A percentile compares a stretch with the other conserved stretches of the same genome.
Evolutionary conservation across 64 coral and sea anemone species (phyloP).

Genomic region (Exaiptasia diaphana): DNA sequence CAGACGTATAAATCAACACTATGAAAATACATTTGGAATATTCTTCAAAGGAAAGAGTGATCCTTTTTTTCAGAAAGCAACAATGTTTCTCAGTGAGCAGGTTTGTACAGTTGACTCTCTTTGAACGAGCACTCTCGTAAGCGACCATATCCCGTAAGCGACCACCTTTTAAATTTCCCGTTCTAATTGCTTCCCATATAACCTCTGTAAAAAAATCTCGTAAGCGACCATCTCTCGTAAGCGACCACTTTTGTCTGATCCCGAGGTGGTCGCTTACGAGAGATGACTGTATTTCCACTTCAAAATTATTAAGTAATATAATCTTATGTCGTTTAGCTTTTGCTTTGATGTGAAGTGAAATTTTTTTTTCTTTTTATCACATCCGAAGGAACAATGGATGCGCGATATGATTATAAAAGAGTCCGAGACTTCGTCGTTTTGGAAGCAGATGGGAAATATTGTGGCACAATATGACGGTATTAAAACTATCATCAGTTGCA

Average conservation of each 20-base stretch:
- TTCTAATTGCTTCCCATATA: no score
- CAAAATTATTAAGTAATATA: neutral
- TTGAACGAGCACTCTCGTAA: no score
- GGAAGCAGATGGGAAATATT: slow-evolving; percentile 30
- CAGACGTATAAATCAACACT: neutral
- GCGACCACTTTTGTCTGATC: no score
- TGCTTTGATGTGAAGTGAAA: no score
- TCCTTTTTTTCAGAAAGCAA: neutral
- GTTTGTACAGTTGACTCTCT: neutral
- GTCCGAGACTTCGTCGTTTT: neutral
- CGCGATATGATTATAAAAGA: neutral
- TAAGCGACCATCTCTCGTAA: no score
- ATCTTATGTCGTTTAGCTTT: no score
- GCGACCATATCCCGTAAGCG: no score
- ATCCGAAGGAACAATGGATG: slow-evolving; percentile 30
- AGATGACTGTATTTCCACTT: neutral
- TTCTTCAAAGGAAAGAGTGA: neutral
- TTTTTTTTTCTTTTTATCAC: no score
- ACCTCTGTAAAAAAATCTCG: no score
- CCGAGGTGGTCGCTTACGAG: neutral
- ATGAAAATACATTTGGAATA: neutral
- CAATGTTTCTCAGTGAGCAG: neutral
- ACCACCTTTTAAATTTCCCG: no score
- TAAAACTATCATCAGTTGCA: neutral
- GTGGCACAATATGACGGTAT: slow-evolving; percentile 51